phyloP scores from a whole-genome alignment of 2,888 invertebrate species.

The Lochmaea capreae region DNA sequence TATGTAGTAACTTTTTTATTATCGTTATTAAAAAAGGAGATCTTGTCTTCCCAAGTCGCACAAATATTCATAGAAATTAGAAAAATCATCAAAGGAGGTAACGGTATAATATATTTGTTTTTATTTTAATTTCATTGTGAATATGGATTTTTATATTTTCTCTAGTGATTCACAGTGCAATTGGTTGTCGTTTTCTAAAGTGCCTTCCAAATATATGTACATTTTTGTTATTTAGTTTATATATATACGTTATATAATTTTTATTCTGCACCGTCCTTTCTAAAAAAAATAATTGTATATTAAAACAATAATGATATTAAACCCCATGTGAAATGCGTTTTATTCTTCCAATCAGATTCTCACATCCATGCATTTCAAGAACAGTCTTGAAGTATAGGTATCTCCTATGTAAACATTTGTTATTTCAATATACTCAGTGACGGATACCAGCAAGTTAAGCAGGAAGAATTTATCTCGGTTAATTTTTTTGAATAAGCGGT shows the following conservation, averaged over 20 bases:
- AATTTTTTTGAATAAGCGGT: too few relatives aligned
- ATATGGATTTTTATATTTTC: conserved; percentile 21
- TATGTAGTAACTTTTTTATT: too few relatives aligned
- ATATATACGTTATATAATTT: conserved; percentile 47
- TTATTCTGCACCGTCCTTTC: conserved; percentile 53
- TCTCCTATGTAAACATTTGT: too few relatives aligned
- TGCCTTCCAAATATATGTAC: conserved; percentile 52
- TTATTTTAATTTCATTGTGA: not conserved
- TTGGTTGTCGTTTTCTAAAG: conserved; percentile 47
- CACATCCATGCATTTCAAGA: not conserved
- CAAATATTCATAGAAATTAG: not conserved
- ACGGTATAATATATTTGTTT: not conserved
- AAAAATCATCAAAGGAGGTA: too few relatives aligned
- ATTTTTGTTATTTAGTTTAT: conserved; percentile 49
- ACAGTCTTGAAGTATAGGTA: too few relatives aligned
- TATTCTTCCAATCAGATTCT: not conserved
- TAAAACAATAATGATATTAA: conserved; percentile 52
- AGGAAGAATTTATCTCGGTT: too few relatives aligned
- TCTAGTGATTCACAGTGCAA: conserved; percentile 29
- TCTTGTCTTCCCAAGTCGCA: not conserved
- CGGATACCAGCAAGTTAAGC: too few relatives aligned
- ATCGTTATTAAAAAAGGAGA: not conserved
- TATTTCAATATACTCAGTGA: too few relatives aligned
- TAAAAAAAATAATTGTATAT: conserved; percentile 47
- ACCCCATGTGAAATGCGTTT: conserved; percentile 44